A percentile compares a stretch with the other conserved stretches of the same genome.
Conservation (phyloP, 2,113 vertebrate genomes). For the Stegastes partitus region DNA sequence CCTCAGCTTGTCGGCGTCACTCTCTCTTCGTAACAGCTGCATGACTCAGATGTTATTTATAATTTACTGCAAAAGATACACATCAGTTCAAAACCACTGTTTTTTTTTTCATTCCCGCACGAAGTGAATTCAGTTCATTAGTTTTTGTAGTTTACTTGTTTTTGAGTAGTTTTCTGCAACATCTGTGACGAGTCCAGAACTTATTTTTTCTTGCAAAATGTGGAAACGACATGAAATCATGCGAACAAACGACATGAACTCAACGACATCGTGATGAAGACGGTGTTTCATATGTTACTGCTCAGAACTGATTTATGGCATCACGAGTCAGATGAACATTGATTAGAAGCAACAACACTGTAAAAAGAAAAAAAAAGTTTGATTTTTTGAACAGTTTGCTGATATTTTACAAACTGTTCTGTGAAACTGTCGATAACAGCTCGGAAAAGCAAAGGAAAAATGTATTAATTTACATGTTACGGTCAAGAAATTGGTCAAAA, state of each 20-base stretch:
- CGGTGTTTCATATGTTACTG: neutral
- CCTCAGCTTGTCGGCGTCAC: conserved; percentile 11
- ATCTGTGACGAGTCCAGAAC: neutral
- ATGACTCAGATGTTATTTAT: conserved; percentile 18
- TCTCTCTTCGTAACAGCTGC: conserved; percentile 10
- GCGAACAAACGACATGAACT: neutral
- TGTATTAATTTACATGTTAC: too few species aligned
- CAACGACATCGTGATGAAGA: neutral
- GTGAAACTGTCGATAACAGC: too few species aligned
- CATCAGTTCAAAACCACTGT: neutral
- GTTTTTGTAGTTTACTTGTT: neutral
- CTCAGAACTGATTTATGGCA: too few species aligned
- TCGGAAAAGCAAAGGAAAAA: too few species aligned
- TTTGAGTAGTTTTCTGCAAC: neutral
- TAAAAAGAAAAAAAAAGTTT: too few species aligned
- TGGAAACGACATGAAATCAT: neutral
- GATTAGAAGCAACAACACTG: too few species aligned
- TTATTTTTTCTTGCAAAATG: neutral
- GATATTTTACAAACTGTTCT: too few species aligned
- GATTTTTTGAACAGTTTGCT: too few species aligned
- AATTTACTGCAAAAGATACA: conserved; percentile 8
- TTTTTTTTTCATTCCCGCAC: neutral
- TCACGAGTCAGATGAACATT: too few species aligned
- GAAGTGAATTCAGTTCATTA: neutral
- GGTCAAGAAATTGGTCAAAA: too few species aligned